These are phyloP conservation scores for Bungarus multicinctus DNA, from an alignment of 2,113 vertebrate species.

Conservation along the genomic window DNA sequence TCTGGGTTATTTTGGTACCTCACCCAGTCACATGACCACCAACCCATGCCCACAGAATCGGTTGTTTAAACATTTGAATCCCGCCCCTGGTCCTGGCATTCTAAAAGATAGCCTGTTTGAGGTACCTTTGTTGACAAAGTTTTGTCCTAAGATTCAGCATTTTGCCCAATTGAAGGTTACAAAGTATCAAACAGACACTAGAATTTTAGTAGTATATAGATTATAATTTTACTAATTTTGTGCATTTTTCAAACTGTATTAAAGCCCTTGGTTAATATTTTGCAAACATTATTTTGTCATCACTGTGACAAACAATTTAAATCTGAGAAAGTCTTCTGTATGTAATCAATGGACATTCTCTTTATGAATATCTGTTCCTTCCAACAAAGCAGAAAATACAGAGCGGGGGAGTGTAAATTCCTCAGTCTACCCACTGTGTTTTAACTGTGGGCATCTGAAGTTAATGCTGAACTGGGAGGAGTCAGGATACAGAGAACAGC, in stretches of 20 bases:
- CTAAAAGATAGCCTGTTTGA: not conserved
- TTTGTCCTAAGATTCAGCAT: too few relatives aligned
- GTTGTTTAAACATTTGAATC: too few relatives aligned
- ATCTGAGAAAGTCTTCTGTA: not conserved
- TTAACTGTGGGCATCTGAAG: not conserved
- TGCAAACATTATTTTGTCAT: not conserved
- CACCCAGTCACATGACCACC: too few relatives aligned
- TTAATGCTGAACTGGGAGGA: not conserved
- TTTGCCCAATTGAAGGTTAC: too few relatives aligned
- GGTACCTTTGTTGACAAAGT: not conserved
- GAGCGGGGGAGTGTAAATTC: too few relatives aligned
- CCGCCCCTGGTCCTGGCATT: too few relatives aligned
- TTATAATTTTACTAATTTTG: not conserved
- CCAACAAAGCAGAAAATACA: not conserved
- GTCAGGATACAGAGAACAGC: constrained; percentile 8
- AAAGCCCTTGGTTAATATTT: not conserved
- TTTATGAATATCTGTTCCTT: not conserved
- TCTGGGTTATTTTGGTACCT: too few relatives aligned
- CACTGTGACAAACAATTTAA: not conserved
- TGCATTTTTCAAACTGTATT: not conserved
- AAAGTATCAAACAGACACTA: too few relatives aligned
- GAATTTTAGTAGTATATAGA: not conserved
- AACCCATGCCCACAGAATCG: too few relatives aligned
- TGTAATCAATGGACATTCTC: not conserved
- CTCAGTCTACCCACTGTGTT: not conserved